Base-by-base conservation (phyloP, 2,888 invertebrate genomes). In the Drepanosiphum platanoidis region DNA sequence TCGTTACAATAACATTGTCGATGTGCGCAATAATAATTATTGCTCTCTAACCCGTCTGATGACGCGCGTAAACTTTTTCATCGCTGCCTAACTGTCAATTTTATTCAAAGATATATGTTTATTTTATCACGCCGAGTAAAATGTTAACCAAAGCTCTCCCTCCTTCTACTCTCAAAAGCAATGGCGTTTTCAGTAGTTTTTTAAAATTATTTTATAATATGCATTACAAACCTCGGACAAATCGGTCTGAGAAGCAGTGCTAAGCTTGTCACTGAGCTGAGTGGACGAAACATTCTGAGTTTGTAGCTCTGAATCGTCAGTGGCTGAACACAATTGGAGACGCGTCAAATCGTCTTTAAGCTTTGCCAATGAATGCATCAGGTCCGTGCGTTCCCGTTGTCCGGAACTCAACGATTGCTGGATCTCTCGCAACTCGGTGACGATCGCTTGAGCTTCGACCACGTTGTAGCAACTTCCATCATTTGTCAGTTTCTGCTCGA, bases 381-480 rank as follows among this genome's bases (percentile, higher is more conserved):
- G 92, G 89, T 97, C 96, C 66, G 95, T 96, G 89, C 97, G 95
- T 90, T 98, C 97, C 89, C 96, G 96, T 90, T 97, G 97, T 0
- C 97, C 97, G 0, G 95, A 95, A 11, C 94, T 94, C 58, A 98
- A 91, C 0, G 96, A 97, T 89, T 95, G 95, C 90, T 97, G 97
- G 88, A 98, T 96, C 90, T 97, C 96, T 87, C 95, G 93, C 88
- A 98, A 92, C 90, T 98, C 97, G 81, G 95, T 94, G 92, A 97
- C 94, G 86, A 98, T 97, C n/a, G 97, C 97, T 90, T 97, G 96
- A 22, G 97, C 98, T 91, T 98, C 97, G 64, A 94, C 94, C 88
- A 97, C 95, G 90, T 96, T 97, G 90, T 97, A 98, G 89, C 95
- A 95, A 32, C 87, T 86, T 4, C 86, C 87, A n/a, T 86, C 82